Evolutionary conservation across 2,797 vertebrate genomes (phyloP), one percentile per base, ranked within the genome.

Genomic region (Xiphorhynchus erythropygius): DNA sequence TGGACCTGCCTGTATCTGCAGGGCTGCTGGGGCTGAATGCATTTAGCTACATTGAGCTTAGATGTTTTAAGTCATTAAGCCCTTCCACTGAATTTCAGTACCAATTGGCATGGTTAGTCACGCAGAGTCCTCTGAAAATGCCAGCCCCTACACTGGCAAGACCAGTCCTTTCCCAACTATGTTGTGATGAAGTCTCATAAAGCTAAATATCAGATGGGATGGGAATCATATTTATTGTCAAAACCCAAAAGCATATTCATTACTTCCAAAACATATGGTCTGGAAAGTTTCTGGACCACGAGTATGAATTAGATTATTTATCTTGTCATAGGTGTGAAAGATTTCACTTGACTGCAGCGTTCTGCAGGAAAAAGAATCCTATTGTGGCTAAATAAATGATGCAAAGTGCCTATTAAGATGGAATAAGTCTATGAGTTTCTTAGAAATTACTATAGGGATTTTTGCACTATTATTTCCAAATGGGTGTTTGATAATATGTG

Each of bases 401-500:
- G 9, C 13, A 56, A 73, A 94, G 80, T 27, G 4, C 63, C 76
- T 85, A 35, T 56, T 85, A 67, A 78, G 47, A 37, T 37, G 25
- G n/a, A 60, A 18, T 65, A 90, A 87, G 47, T 25, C 71, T 60
- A 16, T 1, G 11, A 67, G 44, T 23, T 78, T 81, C 76, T 79
- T 63, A 52, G 47, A 89, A 70, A 84, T 60, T 65, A 57, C 84
- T 62, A 21, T 0, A 35, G 71, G 53, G 68, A 89, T 90, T 90
- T 92, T 84, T 19, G 3, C 12, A 56, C 39, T 62, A 52, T 77
- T 87, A 88, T 80, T 88, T 95, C 71, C 70, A 94, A 96, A 84
- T 18, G 44, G 73, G 11, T 80, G 64, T 84, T 89, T 93, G 87
- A 84, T 69, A 94, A 92, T 70, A 76, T 5, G 32, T 33, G 47